Percentiles rank a stretch among this genome's conserved stretches.
These are phyloP conservation scores for Allobates femoralis DNA, from an alignment of 2,797 vertebrate genomes.

Conservation along the genomic window DNA sequence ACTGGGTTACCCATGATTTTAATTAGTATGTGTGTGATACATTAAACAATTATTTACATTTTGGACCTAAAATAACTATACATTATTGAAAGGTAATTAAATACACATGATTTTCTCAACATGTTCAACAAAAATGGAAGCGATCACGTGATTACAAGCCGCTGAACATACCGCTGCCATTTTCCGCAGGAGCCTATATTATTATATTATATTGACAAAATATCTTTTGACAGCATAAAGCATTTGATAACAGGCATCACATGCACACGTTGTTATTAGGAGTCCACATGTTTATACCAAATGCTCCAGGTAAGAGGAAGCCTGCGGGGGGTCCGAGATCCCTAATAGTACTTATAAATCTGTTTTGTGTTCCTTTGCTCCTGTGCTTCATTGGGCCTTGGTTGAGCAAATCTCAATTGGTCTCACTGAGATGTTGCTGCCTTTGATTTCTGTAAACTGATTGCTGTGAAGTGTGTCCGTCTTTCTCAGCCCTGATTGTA, in stretches of 20 bases:
- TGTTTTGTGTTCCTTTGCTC: slow-evolving; percentile 36
- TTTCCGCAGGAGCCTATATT: neutral
- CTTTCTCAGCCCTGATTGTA: slow-evolving; percentile 42
- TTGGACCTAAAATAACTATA: no score
- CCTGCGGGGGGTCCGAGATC: slow-evolving; percentile 31
- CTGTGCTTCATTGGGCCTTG: slow-evolving; percentile 39
- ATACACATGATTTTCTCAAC: neutral
- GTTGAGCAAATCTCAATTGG: slow-evolving; percentile 48
- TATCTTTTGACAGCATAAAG: neutral
- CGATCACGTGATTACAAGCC: neutral
- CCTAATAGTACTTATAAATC: slow-evolving; percentile 45
- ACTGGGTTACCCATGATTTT: no score
- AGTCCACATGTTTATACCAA: slow-evolving; percentile 3
- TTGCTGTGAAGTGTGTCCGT: slow-evolving; percentile 60
- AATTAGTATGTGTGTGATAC: no score
- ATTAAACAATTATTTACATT: no score
- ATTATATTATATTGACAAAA: neutral
- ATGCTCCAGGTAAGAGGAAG: slow-evolving; percentile 12
- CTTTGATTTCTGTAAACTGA: slow-evolving; percentile 44
- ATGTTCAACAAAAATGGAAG: neutral
- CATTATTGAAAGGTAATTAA: neutral
- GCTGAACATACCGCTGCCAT: neutral
- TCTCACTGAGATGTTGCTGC: slow-evolving; percentile 21
- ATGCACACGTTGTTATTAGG: neutral
- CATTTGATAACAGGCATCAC: neutral